A percentile compares a stretch with the other conserved stretches of the same genome.
Evolutionary conservation across 2,888 invertebrate genomes (phyloP).

Genomic region (Mythimna loreyi): DNA sequence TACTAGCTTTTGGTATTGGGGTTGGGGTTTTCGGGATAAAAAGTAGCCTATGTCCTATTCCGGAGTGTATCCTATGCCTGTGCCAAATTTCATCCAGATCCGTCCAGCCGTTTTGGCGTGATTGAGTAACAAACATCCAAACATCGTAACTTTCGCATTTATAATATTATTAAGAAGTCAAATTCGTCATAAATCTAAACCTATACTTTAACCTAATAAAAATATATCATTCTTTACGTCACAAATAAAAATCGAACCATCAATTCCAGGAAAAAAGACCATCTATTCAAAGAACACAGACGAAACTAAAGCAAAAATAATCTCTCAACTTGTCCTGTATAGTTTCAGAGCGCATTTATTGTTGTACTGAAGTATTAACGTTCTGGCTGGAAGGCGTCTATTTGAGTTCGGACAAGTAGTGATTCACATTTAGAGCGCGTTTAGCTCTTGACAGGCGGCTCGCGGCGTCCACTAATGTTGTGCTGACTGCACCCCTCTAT

Average conservation of each 20-base stretch:
- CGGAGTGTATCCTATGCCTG: no score
- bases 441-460: conserved; percentile 70
- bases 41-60: no score
- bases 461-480: conserved; percentile 75
- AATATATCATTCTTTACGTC: neutral
- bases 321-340: conserved; percentile 2
- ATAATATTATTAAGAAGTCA: no score
- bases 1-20: no score
- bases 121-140: no score
- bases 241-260: no score
- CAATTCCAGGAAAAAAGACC: neutral
- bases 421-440: conserved; percentile 72
- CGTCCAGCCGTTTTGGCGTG: no score
- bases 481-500: conserved; percentile 72
- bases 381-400: conserved; percentile 61
- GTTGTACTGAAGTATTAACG: conserved; percentile 21
- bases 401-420: conserved; percentile 67
- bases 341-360: neutral
- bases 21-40: no score
- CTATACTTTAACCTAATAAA: no score
- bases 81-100: no score
- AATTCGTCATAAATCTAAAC: no score
- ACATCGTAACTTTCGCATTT: no score
- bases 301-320: conserved; percentile 22
- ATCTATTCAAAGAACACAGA: conserved; percentile 6